A percentile compares a stretch with the other conserved stretches of the same genome.
Conservation (phyloP, 2,113 vertebrate genomes). For the Xiphophorus maculatus region DNA sequence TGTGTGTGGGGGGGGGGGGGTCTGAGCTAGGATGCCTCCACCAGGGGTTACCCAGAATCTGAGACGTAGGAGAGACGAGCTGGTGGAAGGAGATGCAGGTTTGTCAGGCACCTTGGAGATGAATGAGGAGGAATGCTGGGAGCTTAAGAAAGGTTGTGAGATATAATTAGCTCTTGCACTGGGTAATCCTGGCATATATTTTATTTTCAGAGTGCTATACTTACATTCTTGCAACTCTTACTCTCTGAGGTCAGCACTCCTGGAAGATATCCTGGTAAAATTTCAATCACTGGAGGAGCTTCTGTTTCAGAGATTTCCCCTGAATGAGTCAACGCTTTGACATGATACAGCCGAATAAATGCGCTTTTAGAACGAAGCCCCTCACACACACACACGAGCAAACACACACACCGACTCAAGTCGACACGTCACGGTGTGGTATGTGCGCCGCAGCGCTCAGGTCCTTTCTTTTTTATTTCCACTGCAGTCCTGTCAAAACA, state of each 20-base stretch:
- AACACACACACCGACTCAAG: slow-evolving; percentile 1
- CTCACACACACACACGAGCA: slow-evolving; percentile 22
- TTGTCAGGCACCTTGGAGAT: slow-evolving; percentile 33
- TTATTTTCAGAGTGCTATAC: slow-evolving; percentile 42
- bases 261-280: slow-evolving; percentile 60
- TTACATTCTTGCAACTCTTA: slow-evolving; percentile 14
- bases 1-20: not conserved
- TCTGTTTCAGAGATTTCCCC: slow-evolving; percentile 62
- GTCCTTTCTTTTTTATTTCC: slow-evolving; percentile 46
- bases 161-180: slow-evolving; percentile 65
- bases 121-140: slow-evolving; percentile 22
- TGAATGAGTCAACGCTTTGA: slow-evolving; percentile 62
- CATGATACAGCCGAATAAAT: slow-evolving; percentile 50
- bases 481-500: slow-evolving; percentile 47
- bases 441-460: slow-evolving; percentile 51
- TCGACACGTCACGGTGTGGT: slow-evolving; percentile 35
- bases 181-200: slow-evolving; percentile 51
- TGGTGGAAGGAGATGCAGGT: slow-evolving; percentile 6
- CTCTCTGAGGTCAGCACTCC: slow-evolving; percentile 56
- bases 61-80: slow-evolving; percentile 43
- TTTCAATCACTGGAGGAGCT: slow-evolving; percentile 49
- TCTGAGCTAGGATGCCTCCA: not conserved
- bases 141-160: slow-evolving; percentile 19
- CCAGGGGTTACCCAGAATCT: slow-evolving; percentile 33
- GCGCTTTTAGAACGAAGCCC: slow-evolving; percentile 29